A percentile compares a stretch with the other conserved stretches of the same genome.
phyloP scores from a whole-genome alignment of 2,888 invertebrate species.

The Mesorhabditis belari region DNA sequence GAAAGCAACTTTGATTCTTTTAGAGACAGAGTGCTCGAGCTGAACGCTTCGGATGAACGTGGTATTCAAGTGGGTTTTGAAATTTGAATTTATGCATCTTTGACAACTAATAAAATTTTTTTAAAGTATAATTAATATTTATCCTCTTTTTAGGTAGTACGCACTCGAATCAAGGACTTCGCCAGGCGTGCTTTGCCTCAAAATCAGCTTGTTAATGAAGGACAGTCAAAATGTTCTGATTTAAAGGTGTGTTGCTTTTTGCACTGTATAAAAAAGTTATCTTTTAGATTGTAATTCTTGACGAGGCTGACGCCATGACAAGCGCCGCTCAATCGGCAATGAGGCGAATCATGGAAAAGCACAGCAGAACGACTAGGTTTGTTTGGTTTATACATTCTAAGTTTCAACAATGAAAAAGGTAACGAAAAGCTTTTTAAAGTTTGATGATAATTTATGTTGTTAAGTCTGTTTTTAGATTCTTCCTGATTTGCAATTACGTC shows the following conservation, averaged over 20 bases:
- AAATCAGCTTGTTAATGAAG: conserved; percentile 66
- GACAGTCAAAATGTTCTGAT: conserved; percentile 56
- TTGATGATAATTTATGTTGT: not conserved
- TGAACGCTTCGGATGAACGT: conserved; percentile 96
- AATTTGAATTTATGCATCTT: no score
- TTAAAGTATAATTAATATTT: no score
- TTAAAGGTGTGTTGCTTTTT: not conserved
- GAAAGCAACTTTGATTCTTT: not conserved
- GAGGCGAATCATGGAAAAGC: conserved; percentile 91
- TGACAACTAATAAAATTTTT: no score
- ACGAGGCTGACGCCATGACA: conserved; percentile 99
- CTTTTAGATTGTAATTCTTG: conserved; percentile 71
- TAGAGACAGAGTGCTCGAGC: conserved; percentile 71
- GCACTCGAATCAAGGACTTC: conserved; percentile 82
- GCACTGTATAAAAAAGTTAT: no score
- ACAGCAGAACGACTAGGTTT: conserved; percentile 67
- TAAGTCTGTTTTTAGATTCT: conserved; percentile 72
- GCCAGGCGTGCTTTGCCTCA: conserved; percentile 74
- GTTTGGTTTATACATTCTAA: no score
- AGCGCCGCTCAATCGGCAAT: conserved; percentile 89
- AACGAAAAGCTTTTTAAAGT: no score
- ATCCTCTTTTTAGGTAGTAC: no score
- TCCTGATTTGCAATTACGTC: conserved; percentile 96
- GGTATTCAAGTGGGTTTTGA: conserved; percentile 94
- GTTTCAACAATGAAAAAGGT: no score